These are phyloP conservation scores for Apamea monoglypha DNA, from an alignment of 2,888 invertebrate species.

Conservation along the genomic window DNA sequence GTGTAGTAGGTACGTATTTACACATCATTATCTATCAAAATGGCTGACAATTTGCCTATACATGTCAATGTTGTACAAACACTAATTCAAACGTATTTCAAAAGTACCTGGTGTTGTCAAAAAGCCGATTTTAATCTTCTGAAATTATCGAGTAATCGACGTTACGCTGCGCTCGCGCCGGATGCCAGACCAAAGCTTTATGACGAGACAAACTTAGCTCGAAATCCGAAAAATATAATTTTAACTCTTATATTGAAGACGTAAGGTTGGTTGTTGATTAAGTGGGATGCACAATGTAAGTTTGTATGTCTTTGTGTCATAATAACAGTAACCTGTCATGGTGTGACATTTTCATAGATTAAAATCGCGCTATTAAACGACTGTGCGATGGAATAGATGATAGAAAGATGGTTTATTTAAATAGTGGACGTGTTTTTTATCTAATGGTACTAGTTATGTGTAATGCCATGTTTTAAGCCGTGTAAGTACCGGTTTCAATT, in stretches of 20 bases:
- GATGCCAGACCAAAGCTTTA: slow-evolving; percentile 84
- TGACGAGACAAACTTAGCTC: slow-evolving; percentile 60
- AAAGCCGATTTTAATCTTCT: slow-evolving; percentile 84
- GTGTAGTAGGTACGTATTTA: slow-evolving; percentile 53
- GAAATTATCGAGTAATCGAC: slow-evolving; percentile 89
- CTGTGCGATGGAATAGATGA: slow-evolving; percentile 82
- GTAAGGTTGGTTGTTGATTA: slow-evolving; percentile 59
- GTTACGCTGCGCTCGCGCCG: slow-evolving; percentile 87
- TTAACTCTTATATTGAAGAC: slow-evolving; percentile 52
- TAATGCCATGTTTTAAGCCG: slow-evolving; percentile 61
- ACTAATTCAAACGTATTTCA: slow-evolving; percentile 71
- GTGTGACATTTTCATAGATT: slow-evolving; percentile 87
- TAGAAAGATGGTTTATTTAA: slow-evolving; percentile 84
- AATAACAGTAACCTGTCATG: slow-evolving; percentile 88
- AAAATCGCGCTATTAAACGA: slow-evolving; percentile 84
- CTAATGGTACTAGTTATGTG: slow-evolving; percentile 66
- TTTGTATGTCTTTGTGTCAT: slow-evolving; percentile 76
- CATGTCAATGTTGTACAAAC: slow-evolving; percentile 71
- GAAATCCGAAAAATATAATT: slow-evolving; percentile 8
- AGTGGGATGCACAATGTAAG: slow-evolving; percentile 25
- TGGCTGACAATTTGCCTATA: slow-evolving; percentile 65
- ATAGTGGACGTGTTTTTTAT: slow-evolving; percentile 72
- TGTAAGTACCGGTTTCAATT: slow-evolving; percentile 47
- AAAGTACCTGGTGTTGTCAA: slow-evolving; percentile 84
- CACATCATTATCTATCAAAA: slow-evolving; percentile 63